Percentiles rank a stretch among this genome's conserved stretches.
phyloP scores from a whole-genome alignment of 2,797 vertebrate genomes.

The Catharus ustulatus region DNA sequence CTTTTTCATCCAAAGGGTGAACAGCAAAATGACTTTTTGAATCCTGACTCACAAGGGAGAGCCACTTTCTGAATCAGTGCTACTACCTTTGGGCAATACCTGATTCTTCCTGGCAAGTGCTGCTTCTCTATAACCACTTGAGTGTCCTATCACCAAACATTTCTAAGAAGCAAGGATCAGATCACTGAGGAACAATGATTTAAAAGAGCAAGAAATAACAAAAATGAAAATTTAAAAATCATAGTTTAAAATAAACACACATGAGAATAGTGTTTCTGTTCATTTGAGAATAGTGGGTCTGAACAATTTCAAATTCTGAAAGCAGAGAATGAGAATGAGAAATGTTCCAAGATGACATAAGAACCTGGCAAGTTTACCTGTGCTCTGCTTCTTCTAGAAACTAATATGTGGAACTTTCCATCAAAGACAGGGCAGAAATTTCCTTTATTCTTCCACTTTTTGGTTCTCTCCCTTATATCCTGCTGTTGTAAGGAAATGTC shows the following conservation, averaged over 20 bases:
- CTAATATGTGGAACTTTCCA: background rate
- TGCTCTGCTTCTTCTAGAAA: background rate
- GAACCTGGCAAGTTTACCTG: background rate
- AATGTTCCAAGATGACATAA: slow-evolving; percentile 2
- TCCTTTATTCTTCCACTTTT: background rate
- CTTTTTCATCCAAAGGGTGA: background rate
- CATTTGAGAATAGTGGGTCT: background rate
- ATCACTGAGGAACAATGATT: background rate
- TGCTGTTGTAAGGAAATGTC: background rate
- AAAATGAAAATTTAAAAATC: background rate
- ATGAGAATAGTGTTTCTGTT: background rate
- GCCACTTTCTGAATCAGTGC: background rate
- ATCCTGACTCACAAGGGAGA: background rate
- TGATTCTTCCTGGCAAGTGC: background rate
- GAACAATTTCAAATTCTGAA: slow-evolving; percentile 19
- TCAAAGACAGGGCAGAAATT: background rate
- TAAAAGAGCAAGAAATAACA: background rate
- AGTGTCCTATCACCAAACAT: background rate
- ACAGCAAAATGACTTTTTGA: background rate
- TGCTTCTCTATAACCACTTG: background rate
- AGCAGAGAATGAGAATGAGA: background rate
- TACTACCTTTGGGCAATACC: background rate
- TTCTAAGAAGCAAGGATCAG: background rate
- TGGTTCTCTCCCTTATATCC: background rate
- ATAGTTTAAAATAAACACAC: background rate